Base-by-base conservation (phyloP, 1,140 invertebrate species). In the Aphelinus atriplicis region DNA sequence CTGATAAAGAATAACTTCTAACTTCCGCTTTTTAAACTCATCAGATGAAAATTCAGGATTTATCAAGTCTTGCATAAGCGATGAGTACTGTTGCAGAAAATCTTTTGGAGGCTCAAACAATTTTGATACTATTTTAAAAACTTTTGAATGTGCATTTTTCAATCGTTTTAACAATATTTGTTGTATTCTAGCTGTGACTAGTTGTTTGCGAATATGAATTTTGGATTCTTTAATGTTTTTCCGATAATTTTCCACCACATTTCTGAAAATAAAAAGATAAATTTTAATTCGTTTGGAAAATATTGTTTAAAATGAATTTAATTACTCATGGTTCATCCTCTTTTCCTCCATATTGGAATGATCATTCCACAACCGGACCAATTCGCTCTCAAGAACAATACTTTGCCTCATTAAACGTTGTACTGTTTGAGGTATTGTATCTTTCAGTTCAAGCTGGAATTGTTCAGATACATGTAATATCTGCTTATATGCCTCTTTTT, bases 361-460 rank as follows among this genome's bases (percentile, higher is more conserved):
- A n/a, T 71, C 74, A 42, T 78, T 60, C 1, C 50, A n/a, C 3
- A 81, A 71, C 63, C 64, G 45, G 7, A 48, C 64, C 4, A 81
- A 74, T 78, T 84, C 80, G 73, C 71, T 79, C 68, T 80, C 78
- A 26, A 86, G 75, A 56, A 76, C 75, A 56, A 85, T 80, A 80
- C 86, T 88, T 79, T 87, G 83, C 46, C 76, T 73, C 53, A 84
- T 75, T 51, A 87, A 71, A 78, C 80, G 78, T 42, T 81, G 75
- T 64, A 81, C 79, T 2, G 81, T 71, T 7, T 60, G 1, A 6
- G 77, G 70, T 56, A 84, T 73, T 46, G 73, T 74, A 42, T 63
- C 55, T 26, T 73, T 71, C 56, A 81, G 72, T 71, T 86, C 76
- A 2, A 63, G 6, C 68, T 85, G 82, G 74, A 83, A 86, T 6